These are phyloP conservation scores for Carettochelys insculpta DNA, from an alignment of 2,113 vertebrate species.

Conservation along the genomic window DNA sequence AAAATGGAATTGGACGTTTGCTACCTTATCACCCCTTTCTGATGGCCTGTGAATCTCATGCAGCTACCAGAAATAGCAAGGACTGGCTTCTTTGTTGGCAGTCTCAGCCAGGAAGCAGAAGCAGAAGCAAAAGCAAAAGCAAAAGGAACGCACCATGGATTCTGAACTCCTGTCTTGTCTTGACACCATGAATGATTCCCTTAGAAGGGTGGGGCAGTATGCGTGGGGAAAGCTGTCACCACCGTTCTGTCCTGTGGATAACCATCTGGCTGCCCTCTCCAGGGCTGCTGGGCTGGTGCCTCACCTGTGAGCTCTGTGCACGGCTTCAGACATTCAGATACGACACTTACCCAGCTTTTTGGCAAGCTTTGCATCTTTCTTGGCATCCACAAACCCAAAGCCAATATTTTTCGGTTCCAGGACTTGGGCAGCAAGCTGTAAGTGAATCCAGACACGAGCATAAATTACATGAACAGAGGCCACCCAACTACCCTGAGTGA, in stretches of 20 bases:
- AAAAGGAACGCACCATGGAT: background rate
- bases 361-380: conserved; percentile 92
- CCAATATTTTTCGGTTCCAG: conserved; percentile 90
- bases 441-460: background rate
- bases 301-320: background rate
- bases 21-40: background rate
- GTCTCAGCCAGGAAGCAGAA: background rate
- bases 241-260: background rate
- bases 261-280: background rate
- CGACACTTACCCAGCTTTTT: conserved; percentile 89
- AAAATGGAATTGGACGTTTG: background rate
- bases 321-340: background rate
- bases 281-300: background rate
- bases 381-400: conserved; percentile 92
- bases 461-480: background rate
- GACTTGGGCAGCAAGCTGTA: conserved; percentile 91
- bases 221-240: background rate
- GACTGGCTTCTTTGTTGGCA: background rate
- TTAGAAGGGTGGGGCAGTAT: background rate
- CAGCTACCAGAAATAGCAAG: accelerated
- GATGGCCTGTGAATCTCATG: background rate
- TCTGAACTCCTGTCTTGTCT: background rate
- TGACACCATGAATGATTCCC: accelerated
- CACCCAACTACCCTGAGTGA: background rate
- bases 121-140: too few relatives aligned